phyloP scores from a whole-genome alignment of 2,888 invertebrate genomes.

The Deroplatys truncata region DNA sequence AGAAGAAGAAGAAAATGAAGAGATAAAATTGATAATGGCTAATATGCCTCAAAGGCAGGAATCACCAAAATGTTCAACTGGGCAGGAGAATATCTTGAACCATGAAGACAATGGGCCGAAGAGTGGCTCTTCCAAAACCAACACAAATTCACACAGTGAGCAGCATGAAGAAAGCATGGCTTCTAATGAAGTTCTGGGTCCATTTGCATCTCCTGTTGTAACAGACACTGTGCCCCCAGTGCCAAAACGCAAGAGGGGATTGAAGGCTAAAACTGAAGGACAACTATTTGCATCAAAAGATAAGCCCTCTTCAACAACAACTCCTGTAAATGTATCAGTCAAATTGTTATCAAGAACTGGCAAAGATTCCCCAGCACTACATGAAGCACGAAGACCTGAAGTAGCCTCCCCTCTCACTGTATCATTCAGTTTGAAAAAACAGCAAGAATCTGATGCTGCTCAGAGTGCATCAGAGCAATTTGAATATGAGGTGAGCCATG shows the following conservation, averaged over 20 bases:
- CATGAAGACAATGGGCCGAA: background rate
- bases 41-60: background rate
- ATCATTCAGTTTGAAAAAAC: background rate
- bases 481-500: constrained; percentile 5
- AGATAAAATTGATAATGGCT: background rate
- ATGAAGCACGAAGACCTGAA: background rate
- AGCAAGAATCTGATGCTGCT: background rate
- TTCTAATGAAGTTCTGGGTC: background rate
- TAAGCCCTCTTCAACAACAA: background rate
- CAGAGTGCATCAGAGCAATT: constrained; percentile 10
- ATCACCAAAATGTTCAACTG: constrained; percentile 1
- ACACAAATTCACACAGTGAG: background rate
- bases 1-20: constrained; percentile 32
- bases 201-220: background rate
- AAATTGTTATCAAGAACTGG: background rate
- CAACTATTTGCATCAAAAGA: background rate
- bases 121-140: background rate
- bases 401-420: background rate
- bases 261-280: background rate
- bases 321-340: background rate
- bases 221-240: background rate
- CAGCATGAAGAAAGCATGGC: background rate
- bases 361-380: background rate
- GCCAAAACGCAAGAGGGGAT: background rate
- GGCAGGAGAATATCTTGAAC: background rate